Percentiles rank a stretch among this genome's conserved stretches.
Conservation (phyloP, 2,797 vertebrate genomes). For the Eutrigla gurnardus region DNA sequence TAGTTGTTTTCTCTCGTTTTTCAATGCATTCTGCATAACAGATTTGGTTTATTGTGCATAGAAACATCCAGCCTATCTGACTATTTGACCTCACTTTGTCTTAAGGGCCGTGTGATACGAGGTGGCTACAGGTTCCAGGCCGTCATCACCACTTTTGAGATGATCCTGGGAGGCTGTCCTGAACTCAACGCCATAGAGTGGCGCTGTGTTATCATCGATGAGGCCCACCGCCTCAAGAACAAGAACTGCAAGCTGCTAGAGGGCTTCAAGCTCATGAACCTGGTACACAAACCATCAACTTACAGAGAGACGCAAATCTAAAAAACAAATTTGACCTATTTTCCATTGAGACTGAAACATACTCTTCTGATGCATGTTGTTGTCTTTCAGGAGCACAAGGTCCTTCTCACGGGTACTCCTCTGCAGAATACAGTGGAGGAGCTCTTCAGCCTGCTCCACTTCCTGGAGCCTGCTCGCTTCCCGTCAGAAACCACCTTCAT, state of each 20-base stretch:
- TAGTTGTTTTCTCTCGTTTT: neutral
- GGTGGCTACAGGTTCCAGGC: conserved; percentile 96
- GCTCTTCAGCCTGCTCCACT: conserved; percentile 97
- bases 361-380: neutral
- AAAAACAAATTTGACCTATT: neutral
- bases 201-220: conserved; percentile 98
- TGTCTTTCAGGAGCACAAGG: conserved; percentile 92
- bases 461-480: conserved; percentile 94
- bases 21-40: neutral
- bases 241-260: conserved; percentile 99
- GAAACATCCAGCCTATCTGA: neutral
- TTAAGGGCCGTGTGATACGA: conserved; percentile 89
- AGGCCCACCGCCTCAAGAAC: conserved; percentile 98
- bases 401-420: conserved; percentile 96
- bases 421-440: conserved; percentile 99
- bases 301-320: neutral
- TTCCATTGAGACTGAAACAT: neutral
- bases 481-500: conserved; percentile 97
- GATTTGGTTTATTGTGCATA: neutral
- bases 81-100: neutral
- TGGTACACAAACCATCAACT: conserved; percentile 81
- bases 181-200: conserved; percentile 98
- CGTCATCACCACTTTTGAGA: conserved; percentile 98
- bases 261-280: conserved; percentile 97
- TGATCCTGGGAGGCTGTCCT: conserved; percentile 98